A percentile compares a stretch with the other conserved stretches of the same genome.
Conservation (phyloP, 2,113 vertebrate species). For the Anseranas semipalmata region DNA sequence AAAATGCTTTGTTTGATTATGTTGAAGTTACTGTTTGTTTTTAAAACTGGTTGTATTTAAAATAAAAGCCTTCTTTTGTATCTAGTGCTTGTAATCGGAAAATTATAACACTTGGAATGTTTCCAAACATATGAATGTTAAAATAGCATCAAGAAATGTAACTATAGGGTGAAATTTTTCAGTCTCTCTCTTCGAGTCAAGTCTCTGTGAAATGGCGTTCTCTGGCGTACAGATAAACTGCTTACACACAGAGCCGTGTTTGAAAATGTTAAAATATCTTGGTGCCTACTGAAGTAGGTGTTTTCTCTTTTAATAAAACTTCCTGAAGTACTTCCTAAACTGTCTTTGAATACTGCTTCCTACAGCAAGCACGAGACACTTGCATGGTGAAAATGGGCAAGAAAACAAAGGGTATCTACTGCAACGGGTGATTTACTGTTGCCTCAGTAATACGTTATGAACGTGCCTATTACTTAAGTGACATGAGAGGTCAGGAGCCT, state of each 20-base stretch:
- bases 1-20: background rate
- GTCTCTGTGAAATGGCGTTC: background rate
- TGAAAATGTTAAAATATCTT: background rate
- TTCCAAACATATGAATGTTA: background rate
- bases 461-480: background rate
- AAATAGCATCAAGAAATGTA: background rate
- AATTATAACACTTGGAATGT: background rate
- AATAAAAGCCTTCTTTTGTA: conserved; percentile 1
- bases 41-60: background rate
- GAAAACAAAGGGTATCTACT: no score
- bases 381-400: no score
- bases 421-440: background rate
- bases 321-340: background rate
- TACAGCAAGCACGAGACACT: background rate
- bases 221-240: background rate
- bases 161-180: background rate
- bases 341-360: background rate
- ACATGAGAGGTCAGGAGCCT: background rate
- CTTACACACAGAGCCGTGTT: background rate
- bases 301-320: background rate
- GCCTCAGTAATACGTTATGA: background rate
- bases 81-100: background rate
- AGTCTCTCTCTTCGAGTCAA: background rate
- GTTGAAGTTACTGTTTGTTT: conserved; percentile 1
- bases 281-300: no score